Percentiles rank a stretch among this genome's conserved stretches.
Evolutionary conservation across 92 coral and sea anemone species (phyloP).

Genomic region (Phenganax marumi): DNA sequence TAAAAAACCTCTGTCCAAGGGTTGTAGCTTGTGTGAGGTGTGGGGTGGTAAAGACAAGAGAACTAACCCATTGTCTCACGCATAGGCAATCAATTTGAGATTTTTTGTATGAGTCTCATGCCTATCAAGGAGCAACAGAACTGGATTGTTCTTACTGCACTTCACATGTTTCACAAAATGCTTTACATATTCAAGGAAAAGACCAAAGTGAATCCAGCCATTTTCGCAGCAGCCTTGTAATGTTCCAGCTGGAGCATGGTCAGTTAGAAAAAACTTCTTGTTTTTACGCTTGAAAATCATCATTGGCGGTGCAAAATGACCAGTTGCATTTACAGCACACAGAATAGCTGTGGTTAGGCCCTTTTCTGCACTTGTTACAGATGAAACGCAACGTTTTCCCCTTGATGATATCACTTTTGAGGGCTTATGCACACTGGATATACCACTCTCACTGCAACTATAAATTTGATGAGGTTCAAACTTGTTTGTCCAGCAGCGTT

Average conservation of each 20-base stretch:
- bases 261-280: background rate
- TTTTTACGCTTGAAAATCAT: background rate
- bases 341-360: background rate
- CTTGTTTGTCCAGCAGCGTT: background rate
- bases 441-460: background rate
- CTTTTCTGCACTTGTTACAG: background rate
- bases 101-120: background rate
- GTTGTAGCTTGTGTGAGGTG: slow-evolving; percentile 10
- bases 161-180: background rate
- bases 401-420: background rate
- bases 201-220: background rate
- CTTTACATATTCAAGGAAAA: background rate
- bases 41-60: background rate
- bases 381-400: no score
- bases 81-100: background rate
- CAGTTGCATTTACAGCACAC: background rate
- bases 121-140: background rate
- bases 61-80: background rate
- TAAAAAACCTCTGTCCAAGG: background rate
- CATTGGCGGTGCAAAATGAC: background rate
- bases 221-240: background rate
- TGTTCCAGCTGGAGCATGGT: slow-evolving; percentile 10
- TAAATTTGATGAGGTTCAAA: background rate
- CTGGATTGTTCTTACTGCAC: background rate
- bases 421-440: background rate